Base-by-base conservation (phyloP, 2,888 invertebrate species). In the Camponotus fellah region DNA sequence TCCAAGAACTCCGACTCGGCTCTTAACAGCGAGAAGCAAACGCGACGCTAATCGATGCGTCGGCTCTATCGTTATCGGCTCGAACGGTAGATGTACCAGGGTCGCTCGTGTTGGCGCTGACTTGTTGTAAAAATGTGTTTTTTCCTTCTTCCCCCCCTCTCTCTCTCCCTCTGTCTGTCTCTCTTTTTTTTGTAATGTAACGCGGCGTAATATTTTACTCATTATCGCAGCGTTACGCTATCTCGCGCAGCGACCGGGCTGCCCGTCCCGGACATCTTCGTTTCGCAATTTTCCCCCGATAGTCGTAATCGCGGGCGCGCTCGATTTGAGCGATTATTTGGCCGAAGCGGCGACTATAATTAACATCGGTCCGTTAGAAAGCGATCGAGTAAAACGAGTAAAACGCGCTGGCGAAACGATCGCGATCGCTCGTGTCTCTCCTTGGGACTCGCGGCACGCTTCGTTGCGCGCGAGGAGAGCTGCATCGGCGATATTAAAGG, bases 401-500 rank as follows among this genome's bases (percentile, higher is more conserved):
- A 53, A 49, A 49, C 17, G 32, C 58, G 46, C 3, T 26, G 14
- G 43, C 53, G 40, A 32, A 26, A 26, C 58, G 40, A 71, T 58
- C 68, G 69, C 79, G 89, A 88, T 87, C 84, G 84, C 84, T 85
- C 81, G 72, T 87, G 76, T 68, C 83, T 84, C 85, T 84, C 74
- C 82, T 80, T 80, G 82, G 49, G 53, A 74, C 84, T 68, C 79
- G 58, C 74, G 49, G 74, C 75, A 56, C 46, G 83, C 81, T 56
- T 53, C 74, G 75, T 53, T 66, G n/a, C n/a, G 43, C 46, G 82
- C 62, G 74, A 68, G 49, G 58, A 72, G 80, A 89, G 90, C 17
- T 17, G 88, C 87, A 88, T 85, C 86, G 89, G 85, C 84, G 90
- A 92, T 93, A 92, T 92, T 92, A 92, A 91, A 92, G 91, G 92